phyloP scores from a whole-genome alignment of 2,888 invertebrate species.

The Pogonocherus hispidulus region DNA sequence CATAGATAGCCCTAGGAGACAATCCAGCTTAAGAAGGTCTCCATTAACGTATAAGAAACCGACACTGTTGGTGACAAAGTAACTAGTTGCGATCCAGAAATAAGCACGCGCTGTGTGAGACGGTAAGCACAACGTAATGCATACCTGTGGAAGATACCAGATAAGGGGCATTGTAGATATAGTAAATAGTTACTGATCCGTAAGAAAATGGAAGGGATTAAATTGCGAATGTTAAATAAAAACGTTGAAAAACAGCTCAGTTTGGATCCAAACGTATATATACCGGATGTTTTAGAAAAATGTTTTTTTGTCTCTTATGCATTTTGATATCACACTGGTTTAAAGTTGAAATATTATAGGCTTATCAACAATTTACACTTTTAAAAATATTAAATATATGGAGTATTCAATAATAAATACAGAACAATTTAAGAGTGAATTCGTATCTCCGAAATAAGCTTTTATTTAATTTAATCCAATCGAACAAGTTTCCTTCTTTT shows the following conservation, averaged over 20 bases:
- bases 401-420: too few relatives aligned
- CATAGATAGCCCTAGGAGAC: conserved; percentile 50
- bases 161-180: background rate
- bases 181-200: background rate
- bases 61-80: conserved; percentile 46
- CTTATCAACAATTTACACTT: too few relatives aligned
- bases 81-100: conserved; percentile 3
- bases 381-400: too few relatives aligned
- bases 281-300: too few relatives aligned
- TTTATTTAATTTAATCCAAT: too few relatives aligned
- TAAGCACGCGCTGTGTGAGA: conserved; percentile 28
- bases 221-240: background rate
- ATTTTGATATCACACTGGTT: too few relatives aligned
- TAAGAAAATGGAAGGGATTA: background rate
- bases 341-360: too few relatives aligned
- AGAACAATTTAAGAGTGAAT: too few relatives aligned
- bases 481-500: too few relatives aligned
- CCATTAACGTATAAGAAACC: conserved; percentile 45
- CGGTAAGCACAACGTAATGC: background rate
- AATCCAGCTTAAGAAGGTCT: conserved; percentile 48
- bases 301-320: too few relatives aligned
- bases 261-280: background rate
- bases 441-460: too few relatives aligned
- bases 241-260: background rate
- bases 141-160: conserved; percentile 11